Percentiles rank a stretch among this genome's conserved stretches.
Conservation (phyloP, 2,113 vertebrate species). For the Jacana jacana region DNA sequence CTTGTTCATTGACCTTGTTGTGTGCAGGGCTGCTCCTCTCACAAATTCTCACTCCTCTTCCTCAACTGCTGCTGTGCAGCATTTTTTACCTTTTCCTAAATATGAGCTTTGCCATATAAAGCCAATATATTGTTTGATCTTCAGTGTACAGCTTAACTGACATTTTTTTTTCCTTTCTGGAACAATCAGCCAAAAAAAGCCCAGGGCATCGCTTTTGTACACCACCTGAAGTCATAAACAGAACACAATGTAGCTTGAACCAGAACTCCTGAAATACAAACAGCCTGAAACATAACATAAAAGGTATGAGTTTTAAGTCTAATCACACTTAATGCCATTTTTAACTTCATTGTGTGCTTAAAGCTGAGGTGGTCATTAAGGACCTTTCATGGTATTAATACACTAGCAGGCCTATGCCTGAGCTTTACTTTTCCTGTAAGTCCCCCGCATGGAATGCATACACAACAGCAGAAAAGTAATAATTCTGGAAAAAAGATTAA, state of each 20-base stretch:
- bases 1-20: not conserved
- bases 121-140: not conserved
- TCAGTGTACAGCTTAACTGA: fast-evolving
- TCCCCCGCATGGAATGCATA: fast-evolving
- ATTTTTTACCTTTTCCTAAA: not conserved
- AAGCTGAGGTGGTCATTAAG: not conserved
- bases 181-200: not conserved
- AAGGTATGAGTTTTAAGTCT: not conserved
- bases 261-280: not conserved
- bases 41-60: not conserved
- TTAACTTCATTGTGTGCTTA: not conserved
- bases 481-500: not conserved
- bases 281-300: not conserved
- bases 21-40: not conserved
- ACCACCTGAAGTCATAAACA: not conserved
- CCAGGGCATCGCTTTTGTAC: not conserved
- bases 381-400: not conserved
- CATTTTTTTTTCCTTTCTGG: not conserved
- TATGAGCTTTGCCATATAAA: not conserved
- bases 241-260: not conserved
- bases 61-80: not conserved
- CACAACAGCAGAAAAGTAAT: not conserved
- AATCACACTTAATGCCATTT: not conserved
- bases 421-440: not conserved
- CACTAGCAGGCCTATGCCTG: not conserved